Evolutionary conservation across 1,140 invertebrate species (phyloP), one percentile per base, ranked within the genome.

Genomic region (Brachionus sp.): DNA sequence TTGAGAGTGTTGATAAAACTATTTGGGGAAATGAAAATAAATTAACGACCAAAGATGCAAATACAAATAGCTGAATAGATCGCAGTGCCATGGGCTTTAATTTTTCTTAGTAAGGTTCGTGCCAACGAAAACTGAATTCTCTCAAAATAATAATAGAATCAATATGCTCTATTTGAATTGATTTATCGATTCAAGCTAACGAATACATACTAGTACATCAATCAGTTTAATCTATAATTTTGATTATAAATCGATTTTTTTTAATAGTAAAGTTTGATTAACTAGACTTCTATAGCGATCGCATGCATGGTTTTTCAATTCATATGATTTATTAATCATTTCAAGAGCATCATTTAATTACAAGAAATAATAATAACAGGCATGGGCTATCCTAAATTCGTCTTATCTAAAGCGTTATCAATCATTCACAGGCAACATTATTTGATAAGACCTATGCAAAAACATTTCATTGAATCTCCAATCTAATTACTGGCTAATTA

Each of bases 141-240:
- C 35, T 68, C 25, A 13, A 10, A 68, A 35, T 68, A 9, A 33
- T 68, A 68, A 68, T 68, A 16, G 35, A 68, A 68, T 39, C 19
- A 73, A 73, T 73, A 73, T 73, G 33, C 42, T 73, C 39, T 16
- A 46, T 75, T 12, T 46, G n/a, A 46, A 75, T 75, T 75, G 70
- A 75, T 75, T 75, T 75, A 75, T 75, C 70, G 70, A 75, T 75
- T 44, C 39, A 75, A 25, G 2, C 7, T 46, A 46, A 75, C 37
- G 66, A 70, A 70, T 70, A 39, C 66, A 39, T 70, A 70, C 66
- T 70, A 70, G 35, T 39, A 46, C 70, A 75, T 75, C 70, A 75
- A 75, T 75, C 70, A 75, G 25, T 75, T 57, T 75, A 75, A 75
- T 75, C 70, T 44, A 75, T 50, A 19, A 19, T 37, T 70, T 70